Conservation (phyloP, 2,113 vertebrate species). For the Thunnus thynnus region DNA sequence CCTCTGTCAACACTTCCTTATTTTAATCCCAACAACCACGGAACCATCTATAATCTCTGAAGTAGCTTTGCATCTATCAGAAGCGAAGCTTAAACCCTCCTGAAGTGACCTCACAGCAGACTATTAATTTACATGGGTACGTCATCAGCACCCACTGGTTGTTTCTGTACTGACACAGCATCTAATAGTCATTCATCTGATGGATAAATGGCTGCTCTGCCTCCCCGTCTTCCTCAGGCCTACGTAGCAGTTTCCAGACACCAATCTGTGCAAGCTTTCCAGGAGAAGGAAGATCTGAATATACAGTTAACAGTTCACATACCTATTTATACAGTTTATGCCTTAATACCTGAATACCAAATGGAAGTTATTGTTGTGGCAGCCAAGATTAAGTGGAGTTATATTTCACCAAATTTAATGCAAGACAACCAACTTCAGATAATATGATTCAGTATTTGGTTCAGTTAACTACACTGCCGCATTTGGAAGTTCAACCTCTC, state of each 20-base stretch:
- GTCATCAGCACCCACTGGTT: neutral
- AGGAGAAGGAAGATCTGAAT: neutral
- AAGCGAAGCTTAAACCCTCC: neutral
- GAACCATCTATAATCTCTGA: neutral
- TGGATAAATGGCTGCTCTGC: neutral
- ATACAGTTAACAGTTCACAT: slow-evolving; percentile 5
- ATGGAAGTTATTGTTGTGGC: slow-evolving; percentile 12
- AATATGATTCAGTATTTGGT: slow-evolving; percentile 21
- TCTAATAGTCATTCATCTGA: slow-evolving; percentile 3
- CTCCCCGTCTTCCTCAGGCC: neutral
- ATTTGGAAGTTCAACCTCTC: slow-evolving; percentile 27
- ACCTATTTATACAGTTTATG: slow-evolving; percentile 1
- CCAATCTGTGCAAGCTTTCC: neutral
- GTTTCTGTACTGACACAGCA: neutral
- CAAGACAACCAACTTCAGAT: slow-evolving; percentile 19
- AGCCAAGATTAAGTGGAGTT: neutral
- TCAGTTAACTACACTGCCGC: slow-evolving; percentile 3
- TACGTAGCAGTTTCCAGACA: neutral
- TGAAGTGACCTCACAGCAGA: neutral
- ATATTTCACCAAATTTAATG: slow-evolving; percentile 2
- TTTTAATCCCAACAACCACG: neutral
- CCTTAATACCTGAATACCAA: slow-evolving; percentile 24
- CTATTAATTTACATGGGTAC: neutral
- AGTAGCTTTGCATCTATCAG: neutral
- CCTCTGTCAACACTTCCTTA: neutral